Percentiles rank a stretch among this genome's conserved stretches.
Evolutionary conservation across 2,888 invertebrate genomes (phyloP).

Genomic region (Petrophora chlorosata): DNA sequence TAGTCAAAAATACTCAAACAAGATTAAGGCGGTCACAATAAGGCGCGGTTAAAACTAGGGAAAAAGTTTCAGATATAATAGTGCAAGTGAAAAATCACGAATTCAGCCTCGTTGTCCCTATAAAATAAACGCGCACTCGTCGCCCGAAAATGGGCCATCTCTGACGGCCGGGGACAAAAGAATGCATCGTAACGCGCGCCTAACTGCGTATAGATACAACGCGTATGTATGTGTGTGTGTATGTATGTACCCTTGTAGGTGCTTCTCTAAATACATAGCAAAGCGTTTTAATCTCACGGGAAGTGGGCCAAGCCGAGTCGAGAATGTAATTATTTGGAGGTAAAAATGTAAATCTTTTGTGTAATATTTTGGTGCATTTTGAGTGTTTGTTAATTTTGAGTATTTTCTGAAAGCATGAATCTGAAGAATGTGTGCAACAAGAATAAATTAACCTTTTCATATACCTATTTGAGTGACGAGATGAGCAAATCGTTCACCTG

Average conservation of each 20-base stretch:
- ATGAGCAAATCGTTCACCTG: too few species aligned
- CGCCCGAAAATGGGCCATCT: slow-evolving; percentile 10
- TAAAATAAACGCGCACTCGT: slow-evolving; percentile 11
- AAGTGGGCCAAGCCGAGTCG: slow-evolving; percentile 20
- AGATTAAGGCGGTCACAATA: too few species aligned
- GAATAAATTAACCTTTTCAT: too few species aligned
- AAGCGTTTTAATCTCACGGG: slow-evolving; percentile 26
- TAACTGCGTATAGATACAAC: neutral
- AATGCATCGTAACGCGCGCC: neutral
- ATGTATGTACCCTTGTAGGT: slow-evolving; percentile 7
- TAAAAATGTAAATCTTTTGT: neutral
- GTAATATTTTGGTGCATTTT: neutral
- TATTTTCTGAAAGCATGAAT: too few species aligned
- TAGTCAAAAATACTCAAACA: too few species aligned
- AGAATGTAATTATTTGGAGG: slow-evolving; percentile 27
- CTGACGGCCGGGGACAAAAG: slow-evolving; percentile 2
- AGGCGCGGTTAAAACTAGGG: too few species aligned
- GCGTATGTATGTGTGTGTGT: neutral
- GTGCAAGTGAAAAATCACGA: too few species aligned
- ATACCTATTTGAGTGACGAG: too few species aligned
- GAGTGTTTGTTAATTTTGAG: neutral
- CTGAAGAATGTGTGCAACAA: too few species aligned
- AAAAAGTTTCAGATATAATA: too few species aligned
- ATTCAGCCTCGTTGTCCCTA: too few species aligned
- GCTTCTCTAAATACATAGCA: neutral